Evolutionary conservation across 2,797 vertebrate species (phyloP), one percentile per base, ranked within the genome.

Genomic region (Erpetoichthys calabaricus): DNA sequence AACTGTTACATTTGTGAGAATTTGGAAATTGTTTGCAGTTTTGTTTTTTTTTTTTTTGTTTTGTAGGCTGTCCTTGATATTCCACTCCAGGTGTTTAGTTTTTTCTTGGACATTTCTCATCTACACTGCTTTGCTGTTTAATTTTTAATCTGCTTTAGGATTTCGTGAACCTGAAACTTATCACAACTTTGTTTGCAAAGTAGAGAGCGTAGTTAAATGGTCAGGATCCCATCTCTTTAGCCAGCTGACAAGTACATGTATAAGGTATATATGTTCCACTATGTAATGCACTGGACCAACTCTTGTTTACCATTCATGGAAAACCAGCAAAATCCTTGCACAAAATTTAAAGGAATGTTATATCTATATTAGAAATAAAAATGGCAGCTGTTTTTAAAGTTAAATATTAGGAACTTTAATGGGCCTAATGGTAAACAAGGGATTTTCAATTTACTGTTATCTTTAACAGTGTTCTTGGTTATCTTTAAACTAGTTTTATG

Each of bases 271-370:
- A 75, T 81, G 76, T 79, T 80, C 80, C 76, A 80, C 77, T 81
- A 74, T 91, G 87, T 92, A 88, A 82, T 91, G 89, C 87, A 91
- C 90, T 91, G 91, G 87, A 90, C 86, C 90, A 86, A 89, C 79
- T 89, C 87, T 89, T 90, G 91, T 92, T 94, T 91, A 90, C 90
- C 88, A 87, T 92, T 91, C 82, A 74, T 91, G 76, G 83, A 88
- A 89, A 89, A 86, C 87, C 89, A 94, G 91, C 90, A 89, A 87
- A 81, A 83, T 82, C 83, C 85, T 90, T 91, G 91, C 89, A 91
- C 87, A 88, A 88, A 82, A 83, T 86, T 90, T 80, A 84, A 59
- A 85, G 81, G 87, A 93, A 89, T 90, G 90, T 93, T 85, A 75
- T 84, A 74, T 79, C 75, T 69, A 73, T 75, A 78, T 66, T 64